Conservation (phyloP, 2,113 vertebrate genomes). For the Hydropotes inermis region DNA sequence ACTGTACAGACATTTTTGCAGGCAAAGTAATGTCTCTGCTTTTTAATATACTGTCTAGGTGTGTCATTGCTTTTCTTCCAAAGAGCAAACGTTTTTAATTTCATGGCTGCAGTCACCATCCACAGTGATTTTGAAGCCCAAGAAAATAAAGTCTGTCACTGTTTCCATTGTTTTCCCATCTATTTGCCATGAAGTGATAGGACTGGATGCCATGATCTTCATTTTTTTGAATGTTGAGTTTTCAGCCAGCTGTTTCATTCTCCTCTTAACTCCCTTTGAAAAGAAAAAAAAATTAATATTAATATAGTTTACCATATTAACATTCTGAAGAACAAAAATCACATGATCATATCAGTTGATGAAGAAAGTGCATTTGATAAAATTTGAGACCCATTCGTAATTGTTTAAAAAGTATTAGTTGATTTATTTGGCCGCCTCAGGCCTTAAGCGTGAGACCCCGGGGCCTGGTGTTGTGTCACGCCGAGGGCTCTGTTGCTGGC, state of each 20-base stretch:
- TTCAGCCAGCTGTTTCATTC: not conserved
- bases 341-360: not conserved
- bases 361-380: not conserved
- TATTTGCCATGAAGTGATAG: not conserved
- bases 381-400: not conserved
- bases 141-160: not conserved
- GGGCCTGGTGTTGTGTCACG: rapidly evolving
- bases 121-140: not conserved
- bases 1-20: not conserved
- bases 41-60: not conserved
- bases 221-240: not conserved
- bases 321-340: not conserved
- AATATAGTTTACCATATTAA: not conserved
- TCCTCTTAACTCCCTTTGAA: not conserved
- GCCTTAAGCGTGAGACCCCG: not conserved
- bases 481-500: not conserved
- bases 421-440: not conserved
- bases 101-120: not conserved
- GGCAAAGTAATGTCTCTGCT: not conserved
- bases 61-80: not conserved
- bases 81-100: not conserved
- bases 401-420: not conserved
- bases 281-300: not conserved
- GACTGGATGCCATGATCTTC: not conserved
- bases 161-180: not conserved